phyloP scores from a whole-genome alignment of 2,113 vertebrate species.

The Xiphophorus couchianus region DNA sequence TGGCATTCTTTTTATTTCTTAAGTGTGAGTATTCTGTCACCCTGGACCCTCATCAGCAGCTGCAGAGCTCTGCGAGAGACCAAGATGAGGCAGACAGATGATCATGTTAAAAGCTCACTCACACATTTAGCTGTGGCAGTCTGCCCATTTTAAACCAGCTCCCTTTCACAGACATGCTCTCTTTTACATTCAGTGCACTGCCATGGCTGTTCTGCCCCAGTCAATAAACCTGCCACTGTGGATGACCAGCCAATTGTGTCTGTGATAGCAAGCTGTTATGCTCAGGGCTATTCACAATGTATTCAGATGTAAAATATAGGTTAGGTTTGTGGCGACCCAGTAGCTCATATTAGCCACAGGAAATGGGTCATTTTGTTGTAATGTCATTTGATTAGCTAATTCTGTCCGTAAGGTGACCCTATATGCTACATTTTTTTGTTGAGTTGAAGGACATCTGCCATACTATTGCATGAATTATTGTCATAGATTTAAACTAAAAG shows the following conservation, averaged over 20 bases:
- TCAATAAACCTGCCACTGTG: conserved; percentile 65
- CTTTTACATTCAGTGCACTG: conserved; percentile 41
- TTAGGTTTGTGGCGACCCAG: conserved; percentile 52
- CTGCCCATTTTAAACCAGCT: conserved; percentile 53
- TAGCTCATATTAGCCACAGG: conserved; percentile 50
- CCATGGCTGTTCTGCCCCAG: conserved; percentile 29
- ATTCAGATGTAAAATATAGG: conserved; percentile 68
- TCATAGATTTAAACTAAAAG: background rate
- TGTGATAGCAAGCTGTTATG: conserved; percentile 55
- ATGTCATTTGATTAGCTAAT: conserved; percentile 56
- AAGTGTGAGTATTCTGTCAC: conserved; percentile 31
- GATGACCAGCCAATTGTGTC: conserved; percentile 58
- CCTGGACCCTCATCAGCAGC: conserved; percentile 9
- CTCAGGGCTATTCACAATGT: conserved; percentile 62
- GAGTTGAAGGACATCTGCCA: conserved; percentile 8
- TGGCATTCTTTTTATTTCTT: conserved; percentile 35
- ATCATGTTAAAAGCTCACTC: conserved; percentile 59
- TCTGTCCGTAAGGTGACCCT: conserved; percentile 28
- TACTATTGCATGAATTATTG: background rate
- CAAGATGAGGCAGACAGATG: conserved; percentile 37
- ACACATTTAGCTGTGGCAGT: conserved; percentile 60
- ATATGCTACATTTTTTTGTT: conserved; percentile 6
- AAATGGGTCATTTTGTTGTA: conserved; percentile 62
- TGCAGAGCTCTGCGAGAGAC: conserved; percentile 33
- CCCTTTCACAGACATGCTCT: conserved; percentile 37